Evolutionary conservation across 37 sponge, comb jelly and placozoan genomes (phyloP), one percentile per base, ranked within the genome.

Genomic region (Dysidea cf. avara): DNA sequence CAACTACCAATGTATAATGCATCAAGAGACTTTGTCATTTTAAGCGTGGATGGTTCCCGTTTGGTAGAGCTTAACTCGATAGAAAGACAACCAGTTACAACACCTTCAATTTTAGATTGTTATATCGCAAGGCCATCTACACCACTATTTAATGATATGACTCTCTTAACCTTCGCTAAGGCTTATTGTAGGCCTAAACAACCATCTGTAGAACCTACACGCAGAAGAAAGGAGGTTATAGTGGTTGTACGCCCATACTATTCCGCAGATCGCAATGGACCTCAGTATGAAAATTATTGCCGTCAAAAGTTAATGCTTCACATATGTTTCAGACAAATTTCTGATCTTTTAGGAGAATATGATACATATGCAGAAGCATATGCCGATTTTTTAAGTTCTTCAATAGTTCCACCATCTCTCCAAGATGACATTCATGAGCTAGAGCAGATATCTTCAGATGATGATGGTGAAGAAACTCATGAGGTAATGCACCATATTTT

Each of bases 231-330:
- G 70, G 51, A 17, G 26, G 39, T 17, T 11, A 56, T 71, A 6
- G 71, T 71, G 1, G 37, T 62, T 62, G 50, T 61, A 1, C 20
- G 63, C 4, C 75, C 75, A 1, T 74, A 74, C 28, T 56, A 33
- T 20, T 38, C 75, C 31, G 24, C 62, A 34, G 75, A 74, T 34
- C 50, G 49, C 22, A 46, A 40, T 62, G 62, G 75, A 3, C 62
- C 30, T 9, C 31, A 60, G 1, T 74, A 56, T 59, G 75, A 74
- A 30, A 25, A 60, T 14, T 74, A 74, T 38, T 74, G 75, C 28
- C 58, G 25, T 28, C 75, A 74, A 2, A 71, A 63, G 60, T 33
- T 85, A 21, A 85, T 85, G 86, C 39, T 50, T 47, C 60, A 39
- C 48, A 59, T 30, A 58, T 33, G 3, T 47, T 61, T 37, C 59